Evolutionary conservation across 2,797 vertebrate species (phyloP).

Genomic region (Pangasius mekongensis): DNA sequence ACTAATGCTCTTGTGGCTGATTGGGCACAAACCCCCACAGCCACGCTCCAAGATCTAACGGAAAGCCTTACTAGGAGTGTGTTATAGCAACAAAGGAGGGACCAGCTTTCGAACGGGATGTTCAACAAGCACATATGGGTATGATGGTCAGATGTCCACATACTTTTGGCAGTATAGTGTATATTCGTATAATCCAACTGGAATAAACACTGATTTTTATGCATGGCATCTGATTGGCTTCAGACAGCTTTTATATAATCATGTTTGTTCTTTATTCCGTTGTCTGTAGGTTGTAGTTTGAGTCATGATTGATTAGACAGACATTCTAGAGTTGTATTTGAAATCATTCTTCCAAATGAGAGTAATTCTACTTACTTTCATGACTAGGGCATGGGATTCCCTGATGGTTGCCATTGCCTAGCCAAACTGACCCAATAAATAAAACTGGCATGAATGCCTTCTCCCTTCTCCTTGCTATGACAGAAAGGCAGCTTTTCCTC

Average conservation of each 20-base stretch:
- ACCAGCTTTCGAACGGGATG: background rate
- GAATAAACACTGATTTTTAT: background rate
- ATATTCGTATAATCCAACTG: background rate
- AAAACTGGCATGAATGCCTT: background rate
- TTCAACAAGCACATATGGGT: background rate
- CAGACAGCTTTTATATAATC: background rate
- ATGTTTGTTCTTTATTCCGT: background rate
- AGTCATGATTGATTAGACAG: background rate
- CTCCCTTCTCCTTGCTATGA: background rate
- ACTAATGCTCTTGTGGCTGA: background rate
- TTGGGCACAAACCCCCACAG: background rate
- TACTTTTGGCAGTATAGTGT: background rate
- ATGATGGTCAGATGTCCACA: background rate
- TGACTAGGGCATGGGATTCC: background rate
- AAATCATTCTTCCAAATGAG: background rate
- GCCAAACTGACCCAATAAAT: background rate
- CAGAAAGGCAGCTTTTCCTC: background rate
- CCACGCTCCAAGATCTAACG: background rate
- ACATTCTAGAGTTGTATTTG: background rate
- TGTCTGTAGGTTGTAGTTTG: background rate
- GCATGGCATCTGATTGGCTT: background rate
- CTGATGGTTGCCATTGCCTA: background rate
- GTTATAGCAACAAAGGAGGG: background rate
- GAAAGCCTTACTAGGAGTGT: background rate
- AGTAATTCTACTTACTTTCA: background rate